Evolutionary conservation across 2,797 vertebrate species (phyloP).

Genomic region (Helicolenus hilgendorfi): DNA sequence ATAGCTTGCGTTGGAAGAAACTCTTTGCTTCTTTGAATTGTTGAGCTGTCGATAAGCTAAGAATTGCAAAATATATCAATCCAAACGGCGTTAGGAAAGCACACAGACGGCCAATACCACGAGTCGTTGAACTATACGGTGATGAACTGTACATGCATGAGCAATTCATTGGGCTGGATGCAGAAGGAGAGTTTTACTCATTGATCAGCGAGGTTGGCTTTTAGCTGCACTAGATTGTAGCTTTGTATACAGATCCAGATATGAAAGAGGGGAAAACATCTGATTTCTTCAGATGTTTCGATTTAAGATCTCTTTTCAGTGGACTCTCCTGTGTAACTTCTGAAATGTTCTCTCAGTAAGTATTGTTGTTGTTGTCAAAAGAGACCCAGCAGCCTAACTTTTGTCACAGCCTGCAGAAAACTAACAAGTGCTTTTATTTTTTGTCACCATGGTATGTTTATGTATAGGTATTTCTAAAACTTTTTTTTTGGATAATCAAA

Average conservation of each 20-base stretch:
- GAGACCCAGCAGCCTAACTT: not conserved
- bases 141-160: slow-evolving; percentile 41
- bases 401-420: slow-evolving; percentile 34
- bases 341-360: slow-evolving; percentile 39
- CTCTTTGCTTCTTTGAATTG: slow-evolving; percentile 6
- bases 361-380: slow-evolving; percentile 49
- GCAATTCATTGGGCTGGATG: slow-evolving; percentile 27
- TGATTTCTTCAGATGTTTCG: slow-evolving; percentile 18
- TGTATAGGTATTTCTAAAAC: slow-evolving; percentile 29
- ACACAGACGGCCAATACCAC: slow-evolving; percentile 22
- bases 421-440: slow-evolving; percentile 8
- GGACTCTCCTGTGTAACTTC: slow-evolving; percentile 15
- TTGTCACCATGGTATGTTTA: slow-evolving; percentile 40
- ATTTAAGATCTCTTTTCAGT: not conserved
- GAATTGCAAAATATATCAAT: slow-evolving; percentile 19
- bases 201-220: slow-evolving; percentile 24
- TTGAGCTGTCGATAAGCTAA: not conserved
- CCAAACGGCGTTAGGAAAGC: slow-evolving; percentile 30
- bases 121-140: slow-evolving; percentile 34
- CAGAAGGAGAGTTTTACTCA: slow-evolving; percentile 8
- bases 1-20: not conserved
- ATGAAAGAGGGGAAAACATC: not conserved
- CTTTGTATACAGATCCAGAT: slow-evolving; percentile 6
- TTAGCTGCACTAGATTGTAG: slow-evolving; percentile 10
- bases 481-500: slow-evolving; percentile 13